phyloP scores from a whole-genome alignment of 92 coral and sea anemone species.

The Paramuricea clavata region DNA sequence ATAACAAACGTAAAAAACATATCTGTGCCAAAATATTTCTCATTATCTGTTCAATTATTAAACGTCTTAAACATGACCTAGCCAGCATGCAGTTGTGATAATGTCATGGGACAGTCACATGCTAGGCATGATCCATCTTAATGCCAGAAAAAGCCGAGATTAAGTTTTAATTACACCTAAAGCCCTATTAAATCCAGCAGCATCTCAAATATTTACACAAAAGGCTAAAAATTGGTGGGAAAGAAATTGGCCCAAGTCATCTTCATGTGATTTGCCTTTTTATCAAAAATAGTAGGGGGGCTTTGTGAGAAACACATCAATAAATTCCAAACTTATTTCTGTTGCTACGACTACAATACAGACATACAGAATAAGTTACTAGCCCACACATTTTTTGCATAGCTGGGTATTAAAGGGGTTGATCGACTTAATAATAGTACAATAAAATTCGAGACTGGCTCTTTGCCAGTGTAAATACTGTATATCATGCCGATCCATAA shows the following conservation, averaged over 20 bases:
- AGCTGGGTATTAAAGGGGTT: not conserved
- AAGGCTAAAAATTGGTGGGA: not conserved
- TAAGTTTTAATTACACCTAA: not conserved
- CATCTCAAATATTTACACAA: not conserved
- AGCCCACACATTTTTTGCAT: not conserved
- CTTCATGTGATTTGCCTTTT: not conserved
- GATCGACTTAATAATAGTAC: not conserved
- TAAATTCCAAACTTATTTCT: not conserved
- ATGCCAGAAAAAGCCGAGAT: too few relatives aligned
- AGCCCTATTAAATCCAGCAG: not conserved
- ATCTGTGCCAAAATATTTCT: too few relatives aligned
- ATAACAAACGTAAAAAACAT: too few relatives aligned
- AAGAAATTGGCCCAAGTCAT: not conserved
- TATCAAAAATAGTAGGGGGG: not conserved
- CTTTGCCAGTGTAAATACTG: not conserved
- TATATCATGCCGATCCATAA: not conserved
- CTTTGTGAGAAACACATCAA: not conserved
- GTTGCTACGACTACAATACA: conserved; percentile 1
- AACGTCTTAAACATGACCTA: too few relatives aligned
- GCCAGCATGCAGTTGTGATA: too few relatives aligned
- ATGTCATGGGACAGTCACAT: too few relatives aligned
- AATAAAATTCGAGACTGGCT: not conserved
- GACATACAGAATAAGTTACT: not conserved
- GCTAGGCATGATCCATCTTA: too few relatives aligned
- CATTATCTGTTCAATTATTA: too few relatives aligned